These are phyloP conservation scores for Artemia franciscana DNA, from an alignment of 1,140 invertebrate genomes.

Conservation along the genomic window DNA sequence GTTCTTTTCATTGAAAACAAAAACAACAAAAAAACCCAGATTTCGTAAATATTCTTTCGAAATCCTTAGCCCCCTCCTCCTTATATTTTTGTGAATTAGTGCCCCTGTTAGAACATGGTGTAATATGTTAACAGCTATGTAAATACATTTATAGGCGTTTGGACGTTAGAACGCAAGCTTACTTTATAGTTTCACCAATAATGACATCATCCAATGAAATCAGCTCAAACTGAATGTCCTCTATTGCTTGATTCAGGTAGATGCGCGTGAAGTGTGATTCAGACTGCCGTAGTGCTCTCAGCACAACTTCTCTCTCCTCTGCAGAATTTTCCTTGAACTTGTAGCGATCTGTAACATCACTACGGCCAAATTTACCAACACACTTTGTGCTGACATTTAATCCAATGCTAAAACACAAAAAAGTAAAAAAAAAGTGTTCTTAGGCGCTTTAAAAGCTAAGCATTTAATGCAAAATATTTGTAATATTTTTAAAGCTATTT, in stretches of 20 bases:
- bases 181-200: constrained; percentile 60
- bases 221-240: constrained; percentile 63
- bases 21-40: no score
- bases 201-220: constrained; percentile 57
- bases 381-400: constrained; percentile 69
- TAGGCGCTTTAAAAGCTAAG: no score
- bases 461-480: no score
- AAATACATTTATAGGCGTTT: background rate
- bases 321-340: constrained; percentile 47
- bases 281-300: constrained; percentile 52
- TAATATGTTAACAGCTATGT: background rate
- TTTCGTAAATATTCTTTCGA: no score
- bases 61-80: no score
- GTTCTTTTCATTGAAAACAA: no score
- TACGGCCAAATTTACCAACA: constrained; percentile 44
- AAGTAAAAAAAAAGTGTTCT: no score
- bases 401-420: constrained; percentile 45
- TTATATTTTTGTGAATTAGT: no score
- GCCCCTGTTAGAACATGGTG: background rate
- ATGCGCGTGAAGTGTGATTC: constrained; percentile 57
- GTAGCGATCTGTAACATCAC: constrained; percentile 67
- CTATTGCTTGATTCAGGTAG: constrained; percentile 70
- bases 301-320: constrained; percentile 56
- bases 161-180: constrained; percentile 12
- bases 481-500: no score